Conservation (phyloP, 2,113 vertebrate genomes). For the Nyctereutes procyonoides region DNA sequence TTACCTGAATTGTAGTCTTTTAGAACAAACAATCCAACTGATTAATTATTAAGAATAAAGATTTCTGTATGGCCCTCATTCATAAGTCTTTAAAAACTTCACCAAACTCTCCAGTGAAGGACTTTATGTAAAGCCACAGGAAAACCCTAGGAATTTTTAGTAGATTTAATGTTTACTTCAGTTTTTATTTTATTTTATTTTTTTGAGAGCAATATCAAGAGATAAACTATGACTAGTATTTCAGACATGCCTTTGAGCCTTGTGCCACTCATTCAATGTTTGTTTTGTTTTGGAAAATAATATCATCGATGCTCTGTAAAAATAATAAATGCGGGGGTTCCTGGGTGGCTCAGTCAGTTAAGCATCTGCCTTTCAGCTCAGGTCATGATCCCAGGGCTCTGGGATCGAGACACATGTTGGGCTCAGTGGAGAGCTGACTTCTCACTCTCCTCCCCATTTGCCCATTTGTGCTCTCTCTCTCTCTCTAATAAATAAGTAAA, state of each 20-base stretch:
- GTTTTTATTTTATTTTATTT: neutral
- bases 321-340: neutral
- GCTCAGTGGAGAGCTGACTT: too few species aligned
- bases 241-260: neutral
- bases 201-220: neutral
- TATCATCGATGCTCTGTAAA: neutral
- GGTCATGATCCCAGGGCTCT: too few species aligned
- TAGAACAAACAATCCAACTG: neutral
- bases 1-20: neutral
- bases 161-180: neutral
- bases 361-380: too few species aligned
- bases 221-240: neutral
- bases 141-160: neutral
- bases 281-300: neutral
- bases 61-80: neutral
- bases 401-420: too few species aligned
- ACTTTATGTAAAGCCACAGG: neutral
- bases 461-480: too few species aligned
- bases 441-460: too few species aligned
- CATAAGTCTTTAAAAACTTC: neutral
- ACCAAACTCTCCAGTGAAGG: neutral
- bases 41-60: neutral
- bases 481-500: too few species aligned
- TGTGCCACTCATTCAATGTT: neutral
- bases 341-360: too few species aligned